These are phyloP conservation scores for Phyllostomus hastatus DNA, from an alignment of 2,113 vertebrate species.

Conservation along the genomic window DNA sequence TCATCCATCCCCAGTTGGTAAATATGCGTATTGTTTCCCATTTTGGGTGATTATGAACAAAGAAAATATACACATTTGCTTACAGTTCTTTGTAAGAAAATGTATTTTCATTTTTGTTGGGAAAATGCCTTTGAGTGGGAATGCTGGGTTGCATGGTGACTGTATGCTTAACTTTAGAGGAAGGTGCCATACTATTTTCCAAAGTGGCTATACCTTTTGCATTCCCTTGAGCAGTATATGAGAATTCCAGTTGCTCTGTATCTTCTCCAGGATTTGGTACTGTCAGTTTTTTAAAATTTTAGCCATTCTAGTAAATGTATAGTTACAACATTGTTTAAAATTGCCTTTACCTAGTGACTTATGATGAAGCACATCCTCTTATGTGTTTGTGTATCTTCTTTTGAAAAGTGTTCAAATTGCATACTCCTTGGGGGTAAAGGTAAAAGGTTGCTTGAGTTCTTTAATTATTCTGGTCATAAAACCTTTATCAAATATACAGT, in stretches of 20 bases:
- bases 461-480: background rate
- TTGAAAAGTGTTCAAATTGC: background rate
- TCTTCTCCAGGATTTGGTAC: background rate
- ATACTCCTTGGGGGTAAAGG: background rate
- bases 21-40: background rate
- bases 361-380: background rate
- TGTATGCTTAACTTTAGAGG: background rate
- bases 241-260: background rate
- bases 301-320: background rate
- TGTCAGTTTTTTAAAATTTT: background rate
- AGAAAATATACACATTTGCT: background rate
- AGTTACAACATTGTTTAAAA: background rate
- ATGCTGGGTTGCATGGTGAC: no score
- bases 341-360: background rate
- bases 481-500: background rate
- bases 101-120: background rate
- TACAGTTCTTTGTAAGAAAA: background rate
- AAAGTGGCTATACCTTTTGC: background rate
- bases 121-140: no score
- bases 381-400: background rate
- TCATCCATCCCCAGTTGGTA: background rate
- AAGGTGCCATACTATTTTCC: background rate
- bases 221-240: background rate
- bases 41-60: background rate
- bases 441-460: background rate